Evolutionary conservation across 2,797 vertebrate species (phyloP).

Genomic region (Catostomus latipinnis): DNA sequence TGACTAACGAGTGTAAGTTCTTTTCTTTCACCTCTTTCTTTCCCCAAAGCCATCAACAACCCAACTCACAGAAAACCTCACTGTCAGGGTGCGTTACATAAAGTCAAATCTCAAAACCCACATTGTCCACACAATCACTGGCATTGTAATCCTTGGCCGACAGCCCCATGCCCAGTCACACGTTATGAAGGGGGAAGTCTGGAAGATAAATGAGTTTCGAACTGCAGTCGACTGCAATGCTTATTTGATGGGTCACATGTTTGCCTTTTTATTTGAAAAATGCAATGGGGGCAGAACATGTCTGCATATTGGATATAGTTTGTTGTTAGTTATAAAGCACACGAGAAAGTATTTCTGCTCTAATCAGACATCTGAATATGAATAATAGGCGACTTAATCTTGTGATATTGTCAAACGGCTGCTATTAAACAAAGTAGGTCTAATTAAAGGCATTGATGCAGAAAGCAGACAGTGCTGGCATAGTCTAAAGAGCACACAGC

Average conservation of each 20-base stretch:
- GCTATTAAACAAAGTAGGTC: conserved; percentile 12
- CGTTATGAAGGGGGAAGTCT: conserved; percentile 44
- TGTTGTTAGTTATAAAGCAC: conserved; percentile 47
- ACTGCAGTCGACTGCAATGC: conserved; percentile 35
- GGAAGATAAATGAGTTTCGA: conserved; percentile 10
- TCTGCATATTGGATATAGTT: conserved; percentile 45
- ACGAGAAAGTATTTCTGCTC: conserved; percentile 20
- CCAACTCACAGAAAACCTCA: conserved; percentile 5
- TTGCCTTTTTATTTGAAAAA: background rate
- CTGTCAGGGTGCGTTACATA: conserved; percentile 32
- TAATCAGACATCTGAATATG: conserved; percentile 27
- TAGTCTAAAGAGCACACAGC: conserved; percentile 7
- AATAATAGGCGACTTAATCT: conserved; percentile 27
- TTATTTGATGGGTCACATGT: conserved; percentile 61
- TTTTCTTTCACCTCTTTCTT: background rate
- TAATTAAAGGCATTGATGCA: conserved; percentile 32
- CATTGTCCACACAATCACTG: conserved; percentile 50
- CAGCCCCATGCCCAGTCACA: conserved; percentile 51
- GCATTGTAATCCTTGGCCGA: conserved; percentile 49
- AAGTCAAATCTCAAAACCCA: conserved; percentile 25
- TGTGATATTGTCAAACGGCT: conserved; percentile 2
- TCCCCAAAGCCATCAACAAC: background rate
- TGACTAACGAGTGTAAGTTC: too few species aligned
- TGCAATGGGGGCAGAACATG: background rate
- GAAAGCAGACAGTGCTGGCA: conserved; percentile 4